A percentile compares a stretch with the other conserved stretches of the same genome.
These are phyloP conservation scores for Trematomus bernacchii DNA, from an alignment of 2,797 vertebrate genomes.

Conservation along the genomic window DNA sequence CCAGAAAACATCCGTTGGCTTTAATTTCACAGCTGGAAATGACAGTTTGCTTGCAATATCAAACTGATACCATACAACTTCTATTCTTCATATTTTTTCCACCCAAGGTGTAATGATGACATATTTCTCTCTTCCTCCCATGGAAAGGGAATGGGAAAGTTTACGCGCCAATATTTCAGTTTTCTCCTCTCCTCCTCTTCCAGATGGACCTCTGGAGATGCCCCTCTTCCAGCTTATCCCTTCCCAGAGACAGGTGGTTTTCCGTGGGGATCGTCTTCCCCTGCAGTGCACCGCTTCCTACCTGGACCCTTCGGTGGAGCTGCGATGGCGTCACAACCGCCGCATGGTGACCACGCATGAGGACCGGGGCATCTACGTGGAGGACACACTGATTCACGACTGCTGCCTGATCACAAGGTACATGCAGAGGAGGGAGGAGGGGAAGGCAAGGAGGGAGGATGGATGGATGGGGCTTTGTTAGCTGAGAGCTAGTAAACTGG, in stretches of 20 bases:
- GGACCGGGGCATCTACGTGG: constrained; percentile 88
- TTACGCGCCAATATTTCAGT: constrained; percentile 36
- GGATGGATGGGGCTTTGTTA: background rate
- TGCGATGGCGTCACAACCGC: constrained; percentile 89
- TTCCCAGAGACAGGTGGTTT: constrained; percentile 93
- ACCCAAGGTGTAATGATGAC: constrained; percentile 28
- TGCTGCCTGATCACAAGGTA: constrained; percentile 94
- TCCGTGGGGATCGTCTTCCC: constrained; percentile 91
- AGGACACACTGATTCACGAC: constrained; percentile 92
- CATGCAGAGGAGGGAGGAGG: constrained; percentile 1
- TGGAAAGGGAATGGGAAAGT: background rate
- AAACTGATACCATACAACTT: background rate
- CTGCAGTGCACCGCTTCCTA: constrained; percentile 92
- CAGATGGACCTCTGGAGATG: constrained; percentile 90
- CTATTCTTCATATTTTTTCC: background rate
- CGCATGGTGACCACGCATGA: constrained; percentile 83
- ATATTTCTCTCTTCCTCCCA: constrained; percentile 5
- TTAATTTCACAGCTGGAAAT: too few species aligned
- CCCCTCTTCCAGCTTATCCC: constrained; percentile 94
- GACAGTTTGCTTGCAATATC: background rate
- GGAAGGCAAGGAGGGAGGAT: background rate
- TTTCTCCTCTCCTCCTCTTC: constrained; percentile 34
- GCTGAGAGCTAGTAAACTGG: constrained; percentile 24
- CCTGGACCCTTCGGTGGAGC: constrained; percentile 84
- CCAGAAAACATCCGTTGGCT: too few species aligned